Percentiles rank a stretch among this genome's conserved stretches.
phyloP scores from a whole-genome alignment of 2,888 invertebrate species.

The Chydorus sphaericus region DNA sequence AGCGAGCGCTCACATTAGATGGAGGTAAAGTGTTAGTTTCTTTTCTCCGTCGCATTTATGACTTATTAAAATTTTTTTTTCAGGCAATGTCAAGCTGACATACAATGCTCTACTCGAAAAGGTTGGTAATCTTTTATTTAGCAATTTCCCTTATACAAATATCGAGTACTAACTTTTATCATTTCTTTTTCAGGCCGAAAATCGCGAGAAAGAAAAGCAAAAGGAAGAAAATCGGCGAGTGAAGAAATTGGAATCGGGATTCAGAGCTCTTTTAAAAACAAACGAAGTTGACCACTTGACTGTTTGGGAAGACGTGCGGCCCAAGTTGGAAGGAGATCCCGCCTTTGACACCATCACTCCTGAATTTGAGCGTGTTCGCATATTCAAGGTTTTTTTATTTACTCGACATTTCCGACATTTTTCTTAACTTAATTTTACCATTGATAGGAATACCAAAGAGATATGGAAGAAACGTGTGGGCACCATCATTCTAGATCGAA shows the following conservation, averaged over 20 bases:
- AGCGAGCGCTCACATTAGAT: slow-evolving; percentile 83
- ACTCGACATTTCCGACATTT: background rate
- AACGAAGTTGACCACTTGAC: slow-evolving; percentile 61
- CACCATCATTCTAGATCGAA: slow-evolving; percentile 78
- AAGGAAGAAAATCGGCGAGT: slow-evolving; percentile 84
- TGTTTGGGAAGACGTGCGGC: slow-evolving; percentile 61
- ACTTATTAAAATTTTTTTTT: no score
- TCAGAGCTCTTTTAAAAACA: slow-evolving; percentile 64
- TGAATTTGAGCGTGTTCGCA: slow-evolving; percentile 61
- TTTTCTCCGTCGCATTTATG: no score
- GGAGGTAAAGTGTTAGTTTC: no score
- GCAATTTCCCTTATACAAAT: background rate
- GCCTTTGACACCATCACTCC: slow-evolving; percentile 60
- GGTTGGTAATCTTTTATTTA: slow-evolving; percentile 39
- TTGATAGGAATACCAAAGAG: slow-evolving; percentile 69
- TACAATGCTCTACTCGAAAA: slow-evolving; percentile 83
- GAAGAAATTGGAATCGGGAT: slow-evolving; percentile 68
- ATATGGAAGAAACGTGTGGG: slow-evolving; percentile 79
- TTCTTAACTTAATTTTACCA: background rate
- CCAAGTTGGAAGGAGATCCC: slow-evolving; percentile 54
- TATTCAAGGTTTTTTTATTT: slow-evolving; percentile 46
- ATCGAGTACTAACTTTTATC: background rate
- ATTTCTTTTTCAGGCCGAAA: slow-evolving; percentile 47
- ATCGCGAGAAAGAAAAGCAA: slow-evolving; percentile 74
- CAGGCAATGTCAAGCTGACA: slow-evolving; percentile 94